Evolutionary conservation across 2,113 vertebrate genomes (phyloP).

Genomic region (Gymnogyps californianus): DNA sequence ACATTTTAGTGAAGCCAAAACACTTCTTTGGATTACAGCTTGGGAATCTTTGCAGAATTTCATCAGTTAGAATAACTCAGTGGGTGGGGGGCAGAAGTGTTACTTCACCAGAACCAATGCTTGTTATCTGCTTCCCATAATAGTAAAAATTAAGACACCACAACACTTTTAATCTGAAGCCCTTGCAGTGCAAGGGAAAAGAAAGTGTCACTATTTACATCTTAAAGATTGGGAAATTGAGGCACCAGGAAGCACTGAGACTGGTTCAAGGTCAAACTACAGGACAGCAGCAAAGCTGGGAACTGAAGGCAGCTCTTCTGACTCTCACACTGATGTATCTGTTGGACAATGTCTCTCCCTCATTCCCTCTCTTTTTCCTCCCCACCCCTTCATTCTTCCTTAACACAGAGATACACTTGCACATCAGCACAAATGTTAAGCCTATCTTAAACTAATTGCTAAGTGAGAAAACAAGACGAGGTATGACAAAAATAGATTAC

Average conservation of each 20-base stretch:
- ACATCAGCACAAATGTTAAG: conserved; percentile 42
- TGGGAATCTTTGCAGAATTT: background rate
- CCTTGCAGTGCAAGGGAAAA: background rate
- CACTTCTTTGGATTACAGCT: background rate
- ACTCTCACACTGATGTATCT: background rate
- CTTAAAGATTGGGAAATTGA: background rate
- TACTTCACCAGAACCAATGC: background rate
- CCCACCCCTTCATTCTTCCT: background rate
- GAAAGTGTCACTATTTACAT: background rate
- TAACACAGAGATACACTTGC: background rate
- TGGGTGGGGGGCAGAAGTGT: background rate
- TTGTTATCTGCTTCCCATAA: background rate
- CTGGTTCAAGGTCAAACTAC: background rate
- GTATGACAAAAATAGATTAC: conserved; percentile 36
- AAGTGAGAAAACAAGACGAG: conserved; percentile 44
- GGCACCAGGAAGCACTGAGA: background rate
- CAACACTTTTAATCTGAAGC: background rate
- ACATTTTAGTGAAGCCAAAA: background rate
- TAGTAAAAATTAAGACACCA: background rate
- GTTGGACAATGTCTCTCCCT: background rate
- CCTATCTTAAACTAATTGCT: conserved; percentile 28
- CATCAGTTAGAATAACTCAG: background rate
- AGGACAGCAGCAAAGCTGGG: background rate
- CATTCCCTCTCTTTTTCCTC: background rate
- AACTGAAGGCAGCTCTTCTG: background rate